Evolutionary conservation across 2,888 invertebrate species (phyloP).

Genomic region (Caenorhabditis sp.): DNA sequence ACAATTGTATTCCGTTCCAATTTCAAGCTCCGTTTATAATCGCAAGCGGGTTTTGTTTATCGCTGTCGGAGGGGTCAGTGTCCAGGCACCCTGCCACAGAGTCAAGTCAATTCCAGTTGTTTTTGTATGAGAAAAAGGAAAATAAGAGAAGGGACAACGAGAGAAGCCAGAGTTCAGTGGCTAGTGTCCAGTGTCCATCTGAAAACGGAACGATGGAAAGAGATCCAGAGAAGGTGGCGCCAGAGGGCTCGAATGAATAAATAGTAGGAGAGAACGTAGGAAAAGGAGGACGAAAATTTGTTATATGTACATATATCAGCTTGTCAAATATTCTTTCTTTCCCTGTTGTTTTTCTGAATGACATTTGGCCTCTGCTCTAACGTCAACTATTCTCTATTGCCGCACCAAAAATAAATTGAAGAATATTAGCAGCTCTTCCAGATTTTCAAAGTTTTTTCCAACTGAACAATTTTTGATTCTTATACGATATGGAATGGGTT

Average conservation of each 20-base stretch:
- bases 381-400: too few relatives aligned
- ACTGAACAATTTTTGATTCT: too few relatives aligned
- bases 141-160: neutral
- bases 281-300: conserved; percentile 1
- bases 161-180: conserved; percentile 3
- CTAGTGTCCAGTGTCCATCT: conserved; percentile 13
- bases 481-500: too few relatives aligned
- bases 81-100: neutral
- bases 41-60: conserved; percentile 16
- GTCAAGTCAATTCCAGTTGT: conserved; percentile 5
- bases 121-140: neutral
- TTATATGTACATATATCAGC: conserved; percentile 14
- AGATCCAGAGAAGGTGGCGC: conserved; percentile 20
- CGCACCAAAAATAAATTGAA: neutral
- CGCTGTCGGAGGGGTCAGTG: conserved; percentile 2
- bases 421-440: neutral
- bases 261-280: neutral
- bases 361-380: conserved; percentile 10
- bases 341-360: conserved; percentile 3
- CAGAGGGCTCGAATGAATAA: conserved; percentile 1
- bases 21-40: conserved; percentile 5
- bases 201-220: neutral
- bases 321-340: conserved; percentile 3
- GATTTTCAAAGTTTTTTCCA: neutral
- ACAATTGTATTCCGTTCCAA: neutral